phyloP scores from a whole-genome alignment of 2,113 vertebrate species.

The Hippocampus comes region DNA sequence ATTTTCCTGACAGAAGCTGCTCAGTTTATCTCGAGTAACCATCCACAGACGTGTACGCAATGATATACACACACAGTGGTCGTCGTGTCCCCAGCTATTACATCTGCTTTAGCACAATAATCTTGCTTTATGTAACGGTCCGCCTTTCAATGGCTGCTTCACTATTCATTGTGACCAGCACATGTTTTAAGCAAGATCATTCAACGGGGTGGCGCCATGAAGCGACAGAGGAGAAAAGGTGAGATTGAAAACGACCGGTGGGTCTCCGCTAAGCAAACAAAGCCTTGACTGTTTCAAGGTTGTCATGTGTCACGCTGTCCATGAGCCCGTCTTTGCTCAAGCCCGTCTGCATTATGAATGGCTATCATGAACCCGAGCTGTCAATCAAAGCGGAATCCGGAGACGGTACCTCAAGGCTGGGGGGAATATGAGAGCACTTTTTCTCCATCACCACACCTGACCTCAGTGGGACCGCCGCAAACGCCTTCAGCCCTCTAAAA shows the following conservation, averaged over 20 bases:
- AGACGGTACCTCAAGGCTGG: slow-evolving; percentile 12
- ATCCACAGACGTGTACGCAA: too few relatives aligned
- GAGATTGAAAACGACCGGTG: not conserved
- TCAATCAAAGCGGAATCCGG: slow-evolving; percentile 30
- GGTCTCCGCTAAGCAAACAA: slow-evolving; percentile 35
- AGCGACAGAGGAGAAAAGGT: not conserved
- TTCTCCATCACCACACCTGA: slow-evolving; percentile 1
- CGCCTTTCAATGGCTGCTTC: slow-evolving; percentile 36
- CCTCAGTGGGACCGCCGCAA: not conserved
- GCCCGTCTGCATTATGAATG: slow-evolving; percentile 46
- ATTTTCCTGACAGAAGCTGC: too few relatives aligned
- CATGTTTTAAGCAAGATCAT: slow-evolving; percentile 46
- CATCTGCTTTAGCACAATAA: not conserved
- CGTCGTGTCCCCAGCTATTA: too few relatives aligned
- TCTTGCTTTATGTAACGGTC: slow-evolving; percentile 42
- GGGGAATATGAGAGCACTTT: slow-evolving; percentile 5
- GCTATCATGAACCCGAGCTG: slow-evolving; percentile 25
- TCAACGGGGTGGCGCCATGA: slow-evolving; percentile 12
- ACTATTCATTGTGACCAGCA: slow-evolving; percentile 26
- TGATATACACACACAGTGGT: too few relatives aligned
- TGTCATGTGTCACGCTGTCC: slow-evolving; percentile 52
- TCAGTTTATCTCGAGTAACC: too few relatives aligned
- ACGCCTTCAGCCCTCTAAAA: not conserved
- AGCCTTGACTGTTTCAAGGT: slow-evolving; percentile 52
- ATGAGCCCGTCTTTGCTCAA: slow-evolving; percentile 43